A percentile compares a stretch with the other conserved stretches of the same genome.
Evolutionary conservation across 2,888 invertebrate genomes (phyloP).

Genomic region (Cybosia mesomella): DNA sequence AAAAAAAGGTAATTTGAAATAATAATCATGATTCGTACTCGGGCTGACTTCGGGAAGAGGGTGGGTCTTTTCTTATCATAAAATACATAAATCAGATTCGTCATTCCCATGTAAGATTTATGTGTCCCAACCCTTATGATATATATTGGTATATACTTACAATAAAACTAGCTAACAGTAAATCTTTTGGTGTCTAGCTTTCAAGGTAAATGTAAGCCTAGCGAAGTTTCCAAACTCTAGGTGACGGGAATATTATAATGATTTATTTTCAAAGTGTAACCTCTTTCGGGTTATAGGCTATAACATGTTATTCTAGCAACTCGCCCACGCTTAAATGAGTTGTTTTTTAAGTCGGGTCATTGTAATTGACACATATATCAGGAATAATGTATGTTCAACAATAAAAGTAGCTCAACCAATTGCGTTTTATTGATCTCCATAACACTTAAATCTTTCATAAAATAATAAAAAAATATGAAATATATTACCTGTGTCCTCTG

Average conservation of each 20-base stretch:
- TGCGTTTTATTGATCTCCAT: too few species aligned
- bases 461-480: too few species aligned
- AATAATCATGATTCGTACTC: background rate
- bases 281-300: too few species aligned
- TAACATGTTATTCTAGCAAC: too few species aligned
- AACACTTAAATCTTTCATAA: too few species aligned
- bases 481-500: too few species aligned
- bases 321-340: too few species aligned
- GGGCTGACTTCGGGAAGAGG: background rate
- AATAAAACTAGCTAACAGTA: background rate
- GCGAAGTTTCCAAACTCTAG: background rate
- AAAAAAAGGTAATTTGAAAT: conserved; percentile 3
- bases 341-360: too few species aligned
- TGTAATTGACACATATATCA: too few species aligned
- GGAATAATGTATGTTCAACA: too few species aligned
- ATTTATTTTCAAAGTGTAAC: background rate
- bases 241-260: too few species aligned
- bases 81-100: conserved; percentile 4
- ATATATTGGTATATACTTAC: background rate
- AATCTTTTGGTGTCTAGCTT: background rate
- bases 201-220: background rate
- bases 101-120: conserved; percentile 1
- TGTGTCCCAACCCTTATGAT: background rate
- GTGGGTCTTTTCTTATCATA: background rate
- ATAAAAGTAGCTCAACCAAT: too few species aligned